Base-by-base conservation (phyloP, 2,113 vertebrate genomes). In the Periophthalmodon schlosseri region DNA sequence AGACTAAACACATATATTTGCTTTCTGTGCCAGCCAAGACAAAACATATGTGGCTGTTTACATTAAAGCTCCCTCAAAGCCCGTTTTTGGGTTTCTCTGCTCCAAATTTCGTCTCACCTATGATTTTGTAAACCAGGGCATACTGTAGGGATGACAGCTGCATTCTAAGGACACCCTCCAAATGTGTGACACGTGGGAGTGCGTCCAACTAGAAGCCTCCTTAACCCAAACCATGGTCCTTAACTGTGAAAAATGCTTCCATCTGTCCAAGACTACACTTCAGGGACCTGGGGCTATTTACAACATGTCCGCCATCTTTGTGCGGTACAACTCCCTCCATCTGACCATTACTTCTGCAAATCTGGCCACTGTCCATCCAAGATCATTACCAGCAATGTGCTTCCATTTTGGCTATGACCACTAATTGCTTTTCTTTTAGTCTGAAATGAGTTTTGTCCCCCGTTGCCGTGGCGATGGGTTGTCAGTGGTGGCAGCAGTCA, bases 131-230 rank as follows among this genome's bases (percentile, higher is more conserved):
- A 65, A 65, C 16, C 67, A 67, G 28, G 14, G 2, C 1, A 18
- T 63, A 13, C 58, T 70, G 7, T 8, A 20, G 33, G 20, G 4
- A 15, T 39, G 65, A 49, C 39, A 0, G 68, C 73, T 76, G 58
- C 15, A 13, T 5, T 5, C 63, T 34, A 49, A 76, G 50, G 52
- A 72, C 34, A 68, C 13, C 28, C 49, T 69, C 74, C 34, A 69
- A 63, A 36, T 3, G 46, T 73, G 60, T 24, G 60, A 54, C 66
- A 78, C 54, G 36, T 75, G 49, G 12, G 18, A 65, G n/a, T 71
- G 78, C 76, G 34, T 64, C 20, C 49, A 67, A 68, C 67, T 60
- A 21, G 54, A 68, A 12, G 16, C 70, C 76, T 81, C 84, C 74
- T 75, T n/a, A 0, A 36, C 34, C 58, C 47, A 67, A 74, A 74